Evolutionary conservation across 2,888 invertebrate species (phyloP).

Genomic region (Margaritifera margaritifera): DNA sequence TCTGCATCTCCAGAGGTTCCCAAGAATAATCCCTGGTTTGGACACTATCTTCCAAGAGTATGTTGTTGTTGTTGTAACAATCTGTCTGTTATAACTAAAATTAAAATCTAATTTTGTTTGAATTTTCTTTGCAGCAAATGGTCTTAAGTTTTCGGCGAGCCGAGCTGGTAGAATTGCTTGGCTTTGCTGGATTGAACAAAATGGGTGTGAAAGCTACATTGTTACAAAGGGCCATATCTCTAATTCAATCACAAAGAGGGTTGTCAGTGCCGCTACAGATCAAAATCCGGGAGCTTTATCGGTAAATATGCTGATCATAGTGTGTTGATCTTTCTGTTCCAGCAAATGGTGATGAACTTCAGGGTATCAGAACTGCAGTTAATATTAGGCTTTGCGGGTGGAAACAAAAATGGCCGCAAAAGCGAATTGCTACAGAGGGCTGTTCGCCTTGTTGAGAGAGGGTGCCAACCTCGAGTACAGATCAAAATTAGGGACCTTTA

Average conservation of each 20-base stretch:
- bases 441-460: slow-evolving; percentile 80
- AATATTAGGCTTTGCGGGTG: slow-evolving; percentile 85
- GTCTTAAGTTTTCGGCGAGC: slow-evolving; percentile 84
- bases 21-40: too few relatives aligned
- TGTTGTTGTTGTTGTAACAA: too few relatives aligned
- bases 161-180: slow-evolving; percentile 87
- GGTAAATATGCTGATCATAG: slow-evolving; percentile 63
- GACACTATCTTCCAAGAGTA: too few relatives aligned
- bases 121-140: slow-evolving; percentile 73
- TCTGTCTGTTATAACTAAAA: too few relatives aligned
- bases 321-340: slow-evolving; percentile 42
- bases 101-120: slow-evolving; percentile 1
- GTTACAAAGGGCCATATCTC: slow-evolving; percentile 82
- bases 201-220: slow-evolving; percentile 86
- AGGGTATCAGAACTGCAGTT: slow-evolving; percentile 89
- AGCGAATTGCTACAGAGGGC: slow-evolving; percentile 85
- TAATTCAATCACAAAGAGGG: slow-evolving; percentile 76
- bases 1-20: too few relatives aligned
- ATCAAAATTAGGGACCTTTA: slow-evolving; percentile 81
- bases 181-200: slow-evolving; percentile 85
- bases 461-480: slow-evolving; percentile 78
- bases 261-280: slow-evolving; percentile 79
- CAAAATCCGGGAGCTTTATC: slow-evolving; percentile 81
- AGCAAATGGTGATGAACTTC: slow-evolving; percentile 80
- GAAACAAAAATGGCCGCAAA: slow-evolving; percentile 86